Conservation (phyloP, 2,888 invertebrate species). For the Lamproptera curius region DNA sequence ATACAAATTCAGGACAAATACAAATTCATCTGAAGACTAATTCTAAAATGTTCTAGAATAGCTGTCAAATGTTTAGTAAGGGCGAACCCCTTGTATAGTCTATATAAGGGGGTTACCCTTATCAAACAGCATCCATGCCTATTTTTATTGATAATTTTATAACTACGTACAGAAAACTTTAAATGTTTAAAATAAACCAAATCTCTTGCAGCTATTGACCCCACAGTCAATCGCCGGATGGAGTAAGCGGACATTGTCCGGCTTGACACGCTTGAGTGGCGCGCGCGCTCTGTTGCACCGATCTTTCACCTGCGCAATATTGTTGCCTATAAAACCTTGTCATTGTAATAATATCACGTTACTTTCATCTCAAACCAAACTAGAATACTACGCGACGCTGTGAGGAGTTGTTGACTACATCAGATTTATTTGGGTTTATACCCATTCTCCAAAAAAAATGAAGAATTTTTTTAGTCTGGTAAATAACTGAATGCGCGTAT, state of each 20-base stretch:
- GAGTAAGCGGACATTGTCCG: slow-evolving; percentile 75
- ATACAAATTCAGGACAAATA: too few relatives aligned
- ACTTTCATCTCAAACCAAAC: slow-evolving; percentile 72
- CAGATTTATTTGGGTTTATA: slow-evolving; percentile 55
- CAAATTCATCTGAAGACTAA: too few relatives aligned
- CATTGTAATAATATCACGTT: slow-evolving; percentile 70
- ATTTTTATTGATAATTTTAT: too few relatives aligned
- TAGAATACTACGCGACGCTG: slow-evolving; percentile 59
- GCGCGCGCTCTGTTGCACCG: slow-evolving; percentile 69
- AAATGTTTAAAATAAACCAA: neutral
- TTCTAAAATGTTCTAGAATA: too few relatives aligned
- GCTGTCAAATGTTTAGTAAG: too few relatives aligned
- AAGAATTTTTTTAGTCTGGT: slow-evolving; percentile 66
- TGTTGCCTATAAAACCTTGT: slow-evolving; percentile 77
- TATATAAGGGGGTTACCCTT: too few relatives aligned
- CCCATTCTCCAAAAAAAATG: slow-evolving; percentile 47
- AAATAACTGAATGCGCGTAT: slow-evolving; percentile 21
- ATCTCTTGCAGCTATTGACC: slow-evolving; percentile 39
- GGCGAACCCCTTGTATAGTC: too few relatives aligned
- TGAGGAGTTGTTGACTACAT: slow-evolving; percentile 44
- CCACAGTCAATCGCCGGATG: slow-evolving; percentile 49
- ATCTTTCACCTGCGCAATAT: slow-evolving; percentile 77
- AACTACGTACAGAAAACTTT: too few relatives aligned
- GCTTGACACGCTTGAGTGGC: slow-evolving; percentile 66
- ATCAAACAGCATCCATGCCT: too few relatives aligned